These are phyloP conservation scores for Neostethus bicornis DNA, from an alignment of 2,797 vertebrate species.

Conservation along the genomic window DNA sequence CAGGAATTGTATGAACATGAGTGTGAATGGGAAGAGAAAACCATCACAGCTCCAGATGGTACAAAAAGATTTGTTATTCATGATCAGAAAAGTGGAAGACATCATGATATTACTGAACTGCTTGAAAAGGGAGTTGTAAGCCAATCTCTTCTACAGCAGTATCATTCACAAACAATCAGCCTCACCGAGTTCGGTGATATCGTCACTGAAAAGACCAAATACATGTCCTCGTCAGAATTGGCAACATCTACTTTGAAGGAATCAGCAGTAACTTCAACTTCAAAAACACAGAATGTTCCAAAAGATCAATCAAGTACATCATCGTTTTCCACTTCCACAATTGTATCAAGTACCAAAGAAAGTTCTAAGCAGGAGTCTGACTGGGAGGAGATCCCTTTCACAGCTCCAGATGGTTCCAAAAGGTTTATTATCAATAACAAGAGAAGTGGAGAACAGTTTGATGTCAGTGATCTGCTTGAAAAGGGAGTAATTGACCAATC, in stretches of 20 bases:
- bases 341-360: conserved; percentile 66
- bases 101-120: conserved; percentile 90
- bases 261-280: conserved; percentile 21
- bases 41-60: conserved; percentile 89
- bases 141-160: conserved; percentile 84
- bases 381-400: conserved; percentile 95
- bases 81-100: conserved; percentile 87
- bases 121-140: conserved; percentile 84
- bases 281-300: conserved; percentile 14
- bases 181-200: conserved; percentile 91
- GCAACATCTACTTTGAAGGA: background rate
- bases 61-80: conserved; percentile 84
- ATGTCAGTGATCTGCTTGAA: conserved; percentile 88
- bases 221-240: conserved; percentile 5
- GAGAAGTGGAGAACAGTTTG: conserved; percentile 88
- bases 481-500: conserved; percentile 82
- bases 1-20: conserved; percentile 90
- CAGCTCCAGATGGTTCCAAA: conserved; percentile 87
- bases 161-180: conserved; percentile 83
- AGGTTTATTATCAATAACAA: conserved; percentile 85
- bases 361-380: conserved; percentile 93
- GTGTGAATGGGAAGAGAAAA: conserved; percentile 98
- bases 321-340: conserved; percentile 30
- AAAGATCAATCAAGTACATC: conserved; percentile 21
- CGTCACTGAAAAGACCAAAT: conserved; percentile 80